A percentile compares a stretch with the other conserved stretches of the same genome.
These are phyloP conservation scores for Xylophagus ater DNA, from an alignment of 2,888 invertebrate genomes.

Conservation along the genomic window DNA sequence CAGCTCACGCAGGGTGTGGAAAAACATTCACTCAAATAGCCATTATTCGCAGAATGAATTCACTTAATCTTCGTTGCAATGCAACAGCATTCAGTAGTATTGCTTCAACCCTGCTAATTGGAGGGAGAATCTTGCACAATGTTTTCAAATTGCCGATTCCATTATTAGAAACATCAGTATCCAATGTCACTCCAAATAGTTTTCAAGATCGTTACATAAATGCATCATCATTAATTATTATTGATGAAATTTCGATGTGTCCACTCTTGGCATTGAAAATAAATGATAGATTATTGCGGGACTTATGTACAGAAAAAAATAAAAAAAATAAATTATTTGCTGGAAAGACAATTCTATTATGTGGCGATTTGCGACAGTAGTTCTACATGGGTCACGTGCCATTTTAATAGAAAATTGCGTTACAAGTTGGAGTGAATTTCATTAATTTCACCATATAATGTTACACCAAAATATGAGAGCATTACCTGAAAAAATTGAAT, in stretches of 20 bases:
- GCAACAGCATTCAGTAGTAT: constrained; percentile 12
- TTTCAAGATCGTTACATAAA: background rate
- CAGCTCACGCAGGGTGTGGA: constrained; percentile 9
- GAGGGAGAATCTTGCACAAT: constrained; percentile 13
- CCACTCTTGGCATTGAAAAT: too few relatives aligned
- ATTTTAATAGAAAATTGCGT: constrained; percentile 11
- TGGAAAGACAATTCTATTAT: constrained; percentile 6
- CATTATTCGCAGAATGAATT: constrained; percentile 4
- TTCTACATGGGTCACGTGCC: constrained; percentile 2
- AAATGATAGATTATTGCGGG: too few relatives aligned
- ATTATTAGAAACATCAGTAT: constrained; percentile 6
- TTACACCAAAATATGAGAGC: constrained; percentile 11
- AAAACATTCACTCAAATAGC: constrained; percentile 9
- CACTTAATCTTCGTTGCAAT: constrained; percentile 1
- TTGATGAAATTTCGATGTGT: constrained; percentile 11
- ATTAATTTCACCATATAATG: constrained; percentile 3
- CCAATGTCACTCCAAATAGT: background rate
- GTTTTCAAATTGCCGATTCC: constrained; percentile 20
- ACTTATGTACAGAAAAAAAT: too few relatives aligned
- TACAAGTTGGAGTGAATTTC: constrained; percentile 1
- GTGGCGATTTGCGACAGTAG: constrained; percentile 11
- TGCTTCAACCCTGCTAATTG: constrained; percentile 12
- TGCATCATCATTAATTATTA: constrained; percentile 5
- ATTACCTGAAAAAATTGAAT: constrained; percentile 7
- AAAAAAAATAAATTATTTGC: too few relatives aligned